Evolutionary conservation across 2,113 vertebrate species (phyloP).

Genomic region (Lophotis ruficrista): DNA sequence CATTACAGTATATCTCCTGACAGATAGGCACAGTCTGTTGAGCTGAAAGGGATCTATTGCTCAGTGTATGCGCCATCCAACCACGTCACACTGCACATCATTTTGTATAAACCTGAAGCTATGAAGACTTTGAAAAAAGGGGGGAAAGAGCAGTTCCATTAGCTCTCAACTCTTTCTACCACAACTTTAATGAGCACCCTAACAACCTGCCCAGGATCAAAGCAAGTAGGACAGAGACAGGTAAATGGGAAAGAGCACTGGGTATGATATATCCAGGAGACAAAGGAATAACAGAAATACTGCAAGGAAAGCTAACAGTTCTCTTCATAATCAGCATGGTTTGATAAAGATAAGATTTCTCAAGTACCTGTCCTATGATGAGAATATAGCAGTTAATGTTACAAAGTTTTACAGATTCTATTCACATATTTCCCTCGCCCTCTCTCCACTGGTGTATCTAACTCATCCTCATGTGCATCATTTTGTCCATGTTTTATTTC

Average conservation of each 20-base stretch:
- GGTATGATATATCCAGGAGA: not conserved
- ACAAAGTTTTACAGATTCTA: not conserved
- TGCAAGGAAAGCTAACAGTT: not conserved
- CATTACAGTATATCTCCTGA: not conserved
- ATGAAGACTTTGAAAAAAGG: not conserved
- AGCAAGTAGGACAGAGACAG: not conserved
- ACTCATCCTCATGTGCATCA: not conserved
- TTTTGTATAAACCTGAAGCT: not conserved
- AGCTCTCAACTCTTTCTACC: not conserved
- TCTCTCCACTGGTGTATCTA: not conserved
- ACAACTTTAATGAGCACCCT: not conserved
- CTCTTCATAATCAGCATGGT: not conserved
- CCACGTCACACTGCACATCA: not conserved
- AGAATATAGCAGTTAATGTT: rapidly evolving
- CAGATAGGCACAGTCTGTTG: not conserved
- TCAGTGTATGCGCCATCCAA: not conserved
- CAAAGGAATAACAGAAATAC: not conserved
- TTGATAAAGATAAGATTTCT: not conserved
- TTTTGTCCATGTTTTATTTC: not conserved
- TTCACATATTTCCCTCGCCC: not conserved
- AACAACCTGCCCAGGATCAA: not conserved
- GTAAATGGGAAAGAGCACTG: not conserved
- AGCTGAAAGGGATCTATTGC: not conserved
- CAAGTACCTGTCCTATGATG: not conserved
- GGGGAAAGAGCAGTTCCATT: not conserved